Conservation (phyloP, 2,113 vertebrate species). For the Leucopsar rothschildi region DNA sequence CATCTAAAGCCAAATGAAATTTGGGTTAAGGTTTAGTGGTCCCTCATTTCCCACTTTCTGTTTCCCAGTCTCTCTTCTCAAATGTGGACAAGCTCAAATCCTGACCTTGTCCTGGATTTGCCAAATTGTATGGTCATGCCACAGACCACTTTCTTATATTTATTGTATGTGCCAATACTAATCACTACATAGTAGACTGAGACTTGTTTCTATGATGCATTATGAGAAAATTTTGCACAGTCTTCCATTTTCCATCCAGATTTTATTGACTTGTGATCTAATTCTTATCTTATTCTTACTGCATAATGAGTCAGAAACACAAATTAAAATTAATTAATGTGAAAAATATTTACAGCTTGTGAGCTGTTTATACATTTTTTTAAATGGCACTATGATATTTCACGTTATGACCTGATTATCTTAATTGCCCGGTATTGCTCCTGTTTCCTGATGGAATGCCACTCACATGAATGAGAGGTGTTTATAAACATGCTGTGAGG, state of each 20-base stretch:
- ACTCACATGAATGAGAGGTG: neutral
- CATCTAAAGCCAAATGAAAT: neutral
- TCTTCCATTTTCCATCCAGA: neutral
- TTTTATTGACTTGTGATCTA: neutral
- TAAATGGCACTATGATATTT: neutral
- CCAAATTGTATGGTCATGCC: neutral
- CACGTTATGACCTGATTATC: neutral
- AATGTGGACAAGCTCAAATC: accelerated
- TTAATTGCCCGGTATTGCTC: neutral
- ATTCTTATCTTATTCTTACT: neutral
- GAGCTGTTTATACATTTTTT: neutral
- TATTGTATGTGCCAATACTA: neutral
- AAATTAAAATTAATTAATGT: neutral
- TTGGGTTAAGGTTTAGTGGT: neutral
- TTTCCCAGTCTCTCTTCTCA: neutral
- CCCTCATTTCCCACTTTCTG: neutral
- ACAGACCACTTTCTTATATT: neutral
- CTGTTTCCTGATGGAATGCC: neutral
- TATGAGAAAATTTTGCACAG: neutral
- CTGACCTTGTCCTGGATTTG: neutral
- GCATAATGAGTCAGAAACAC: neutral
- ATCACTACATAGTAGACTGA: neutral
- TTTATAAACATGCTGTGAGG: neutral
- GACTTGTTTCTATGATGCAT: neutral
- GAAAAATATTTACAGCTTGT: neutral